Conservation (phyloP, 1,140 invertebrate genomes). For the Episyrphus balteatus region DNA sequence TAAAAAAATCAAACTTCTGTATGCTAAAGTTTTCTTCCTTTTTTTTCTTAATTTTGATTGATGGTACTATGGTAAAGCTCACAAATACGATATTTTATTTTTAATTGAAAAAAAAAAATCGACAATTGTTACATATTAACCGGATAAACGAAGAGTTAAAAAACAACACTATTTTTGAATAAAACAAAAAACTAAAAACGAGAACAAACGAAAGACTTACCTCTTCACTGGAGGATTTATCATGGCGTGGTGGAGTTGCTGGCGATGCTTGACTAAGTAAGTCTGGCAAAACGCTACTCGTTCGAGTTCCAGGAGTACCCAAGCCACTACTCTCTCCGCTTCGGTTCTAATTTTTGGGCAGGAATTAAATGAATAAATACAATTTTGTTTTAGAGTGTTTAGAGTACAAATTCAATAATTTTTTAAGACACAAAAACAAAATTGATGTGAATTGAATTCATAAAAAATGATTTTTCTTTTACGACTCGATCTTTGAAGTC, state of each 20-base stretch:
- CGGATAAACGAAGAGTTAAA: conserved; percentile 1
- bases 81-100: not conserved
- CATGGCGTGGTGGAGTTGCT: conserved; percentile 72
- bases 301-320: conserved; percentile 60
- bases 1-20: conserved; percentile 8
- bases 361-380: conserved; percentile 5
- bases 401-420: not conserved
- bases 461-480: not conserved
- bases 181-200: conserved; percentile 3
- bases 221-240: conserved; percentile 90
- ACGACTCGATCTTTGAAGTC: too few species aligned
- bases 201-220: conserved; percentile 44
- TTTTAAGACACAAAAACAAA: not conserved
- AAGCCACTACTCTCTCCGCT: conserved; percentile 50
- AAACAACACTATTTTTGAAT: conserved; percentile 6
- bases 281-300: conserved; percentile 86
- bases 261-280: conserved; percentile 77
- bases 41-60: conserved; percentile 2
- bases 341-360: conserved; percentile 47
- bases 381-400: conserved; percentile 2
- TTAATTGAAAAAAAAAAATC: not conserved
- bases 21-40: conserved; percentile 12
- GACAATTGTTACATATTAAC: not conserved
- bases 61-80: not conserved
- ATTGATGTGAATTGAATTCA: not conserved